Evolutionary conservation across 2,113 vertebrate genomes (phyloP).

Genomic region (Dolichallabes microphthalmus): DNA sequence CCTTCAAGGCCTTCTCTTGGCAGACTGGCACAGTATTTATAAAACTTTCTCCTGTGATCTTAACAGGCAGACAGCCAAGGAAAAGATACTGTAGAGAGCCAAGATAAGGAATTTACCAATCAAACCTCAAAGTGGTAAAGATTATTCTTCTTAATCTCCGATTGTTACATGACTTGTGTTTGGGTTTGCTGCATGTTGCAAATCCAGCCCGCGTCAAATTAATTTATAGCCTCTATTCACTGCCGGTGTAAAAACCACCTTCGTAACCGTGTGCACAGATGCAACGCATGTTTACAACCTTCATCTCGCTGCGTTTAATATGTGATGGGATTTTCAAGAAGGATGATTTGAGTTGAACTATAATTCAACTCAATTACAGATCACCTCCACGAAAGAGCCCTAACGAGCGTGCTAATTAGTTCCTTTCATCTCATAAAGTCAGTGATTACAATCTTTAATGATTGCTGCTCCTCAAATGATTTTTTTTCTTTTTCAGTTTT

Average conservation of each 20-base stretch:
- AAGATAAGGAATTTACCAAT: neutral
- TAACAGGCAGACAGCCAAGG: neutral
- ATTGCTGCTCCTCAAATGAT: neutral
- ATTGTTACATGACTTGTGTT: neutral
- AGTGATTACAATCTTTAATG: neutral
- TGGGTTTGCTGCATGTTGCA: neutral
- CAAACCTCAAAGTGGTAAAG: neutral
- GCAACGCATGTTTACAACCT: neutral
- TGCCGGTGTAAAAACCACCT: neutral
- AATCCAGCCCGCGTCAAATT: neutral
- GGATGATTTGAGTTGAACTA: neutral
- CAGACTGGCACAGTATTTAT: neutral
- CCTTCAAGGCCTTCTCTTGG: neutral
- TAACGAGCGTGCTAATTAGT: constrained; percentile 37
- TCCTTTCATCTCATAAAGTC: constrained; percentile 43
- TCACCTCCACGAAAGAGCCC: constrained; percentile 35
- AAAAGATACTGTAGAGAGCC: neutral
- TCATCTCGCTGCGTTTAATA: neutral
- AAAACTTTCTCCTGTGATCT: neutral
- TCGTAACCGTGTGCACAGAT: neutral
- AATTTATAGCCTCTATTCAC: neutral
- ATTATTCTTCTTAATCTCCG: neutral
- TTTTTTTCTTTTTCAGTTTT: neutral
- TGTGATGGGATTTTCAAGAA: neutral
- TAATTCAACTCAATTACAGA: constrained; percentile 48